Evolutionary conservation across 2,888 invertebrate species (phyloP).

Genomic region (Drosophila kokeensis): DNA sequence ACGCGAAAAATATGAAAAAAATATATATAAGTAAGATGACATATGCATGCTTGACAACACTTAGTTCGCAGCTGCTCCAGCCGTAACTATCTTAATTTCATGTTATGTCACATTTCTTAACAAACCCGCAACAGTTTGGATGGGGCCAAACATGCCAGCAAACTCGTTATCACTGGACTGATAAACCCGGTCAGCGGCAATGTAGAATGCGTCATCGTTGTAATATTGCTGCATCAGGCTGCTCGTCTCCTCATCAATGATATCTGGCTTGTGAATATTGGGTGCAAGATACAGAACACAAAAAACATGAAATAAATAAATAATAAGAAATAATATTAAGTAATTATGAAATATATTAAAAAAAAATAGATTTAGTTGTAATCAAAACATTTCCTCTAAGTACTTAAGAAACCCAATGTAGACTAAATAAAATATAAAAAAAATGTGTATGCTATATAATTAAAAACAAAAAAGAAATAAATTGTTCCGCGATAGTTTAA

Average conservation of each 20-base stretch:
- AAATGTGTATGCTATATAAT: neutral
- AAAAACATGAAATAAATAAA: slow-evolving; percentile 36
- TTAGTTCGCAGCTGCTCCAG: slow-evolving; percentile 7
- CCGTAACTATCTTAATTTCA: neutral
- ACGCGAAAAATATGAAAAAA: slow-evolving; percentile 51
- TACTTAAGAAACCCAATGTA: neutral
- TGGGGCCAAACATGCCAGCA: slow-evolving; percentile 84
- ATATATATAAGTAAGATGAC: slow-evolving; percentile 63
- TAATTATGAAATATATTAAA: neutral
- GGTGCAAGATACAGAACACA: slow-evolving; percentile 8
- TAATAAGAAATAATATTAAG: slow-evolving; percentile 3
- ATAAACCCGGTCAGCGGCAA: slow-evolving; percentile 84
- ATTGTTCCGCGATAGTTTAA: neutral
- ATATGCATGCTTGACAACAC: slow-evolving; percentile 53
- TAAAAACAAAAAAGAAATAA: neutral
- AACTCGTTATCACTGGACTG: slow-evolving; percentile 84
- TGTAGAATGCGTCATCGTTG: slow-evolving; percentile 84
- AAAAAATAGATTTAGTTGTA: neutral
- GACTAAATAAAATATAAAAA: neutral
- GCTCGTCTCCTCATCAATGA: slow-evolving; percentile 83
- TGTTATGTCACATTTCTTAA: slow-evolving; percentile 48
- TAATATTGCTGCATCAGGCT: slow-evolving; percentile 84
- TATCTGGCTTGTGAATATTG: slow-evolving; percentile 60
- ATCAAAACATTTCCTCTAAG: neutral
- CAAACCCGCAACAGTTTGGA: slow-evolving; percentile 84